phyloP scores from a whole-genome alignment of 2,113 vertebrate genomes.

The Saiga tatarica region DNA sequence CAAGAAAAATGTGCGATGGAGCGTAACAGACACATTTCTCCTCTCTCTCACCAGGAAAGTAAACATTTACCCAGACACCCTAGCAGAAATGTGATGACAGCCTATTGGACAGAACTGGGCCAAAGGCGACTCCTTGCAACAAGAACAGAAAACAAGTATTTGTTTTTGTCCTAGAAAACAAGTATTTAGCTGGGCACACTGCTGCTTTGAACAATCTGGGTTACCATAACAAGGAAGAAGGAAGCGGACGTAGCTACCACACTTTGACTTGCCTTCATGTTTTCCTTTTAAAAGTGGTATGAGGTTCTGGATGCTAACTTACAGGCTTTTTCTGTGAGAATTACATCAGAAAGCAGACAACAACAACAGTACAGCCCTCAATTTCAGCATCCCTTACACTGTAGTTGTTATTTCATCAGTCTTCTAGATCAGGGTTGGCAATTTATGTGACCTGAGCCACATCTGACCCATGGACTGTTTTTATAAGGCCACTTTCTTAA shows the following conservation, averaged over 20 bases:
- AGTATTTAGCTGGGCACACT: neutral
- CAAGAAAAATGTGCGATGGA: neutral
- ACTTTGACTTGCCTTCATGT: neutral
- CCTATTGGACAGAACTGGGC: neutral
- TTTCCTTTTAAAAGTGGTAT: neutral
- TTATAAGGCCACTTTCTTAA: neutral
- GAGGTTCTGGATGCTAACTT: neutral
- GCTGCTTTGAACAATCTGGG: neutral
- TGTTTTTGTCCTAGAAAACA: neutral
- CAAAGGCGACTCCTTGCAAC: neutral
- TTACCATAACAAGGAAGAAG: neutral
- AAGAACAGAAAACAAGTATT: neutral
- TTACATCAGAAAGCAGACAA: neutral
- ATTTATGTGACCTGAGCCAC: neutral
- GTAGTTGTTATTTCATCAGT: no score
- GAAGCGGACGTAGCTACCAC: fast-evolving
- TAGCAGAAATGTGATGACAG: neutral
- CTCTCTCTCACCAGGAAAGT: no score
- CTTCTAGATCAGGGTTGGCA: neutral
- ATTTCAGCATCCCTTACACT: neutral
- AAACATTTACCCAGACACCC: neutral
- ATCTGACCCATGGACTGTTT: neutral
- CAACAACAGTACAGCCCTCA: neutral
- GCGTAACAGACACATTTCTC: no score
- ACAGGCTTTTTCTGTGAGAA: neutral